Evolutionary conservation across 2,888 invertebrate species (phyloP).

Genomic region (Listrodromus nycthemerus): DNA sequence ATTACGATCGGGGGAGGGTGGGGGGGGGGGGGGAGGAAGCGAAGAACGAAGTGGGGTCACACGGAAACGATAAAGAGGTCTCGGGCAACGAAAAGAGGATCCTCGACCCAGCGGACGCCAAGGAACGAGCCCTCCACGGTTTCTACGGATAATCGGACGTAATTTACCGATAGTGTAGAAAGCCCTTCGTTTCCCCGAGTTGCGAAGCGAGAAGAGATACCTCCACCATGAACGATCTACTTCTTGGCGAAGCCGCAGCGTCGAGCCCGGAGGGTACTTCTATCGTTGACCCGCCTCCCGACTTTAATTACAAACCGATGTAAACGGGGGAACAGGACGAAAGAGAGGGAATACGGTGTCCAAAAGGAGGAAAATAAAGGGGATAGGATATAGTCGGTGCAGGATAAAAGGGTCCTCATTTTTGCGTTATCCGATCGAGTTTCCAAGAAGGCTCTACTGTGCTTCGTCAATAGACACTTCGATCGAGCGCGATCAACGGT

Average conservation of each 20-base stretch:
- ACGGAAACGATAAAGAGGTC: constrained; percentile 56
- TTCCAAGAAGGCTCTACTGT: constrained; percentile 2
- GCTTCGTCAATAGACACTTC: constrained; percentile 18
- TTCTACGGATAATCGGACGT: constrained; percentile 60
- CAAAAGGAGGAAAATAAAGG: constrained; percentile 29
- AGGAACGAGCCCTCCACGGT: constrained; percentile 23
- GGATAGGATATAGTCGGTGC: constrained; percentile 10
- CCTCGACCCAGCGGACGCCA: constrained; percentile 21
- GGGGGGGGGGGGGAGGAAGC: neutral
- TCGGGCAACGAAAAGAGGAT: constrained; percentile 49
- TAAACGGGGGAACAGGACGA: constrained; percentile 40
- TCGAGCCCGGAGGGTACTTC: constrained; percentile 58
- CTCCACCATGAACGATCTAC: constrained; percentile 64
- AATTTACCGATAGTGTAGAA: constrained; percentile 56
- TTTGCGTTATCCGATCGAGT: constrained; percentile 29
- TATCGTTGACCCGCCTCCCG: constrained; percentile 64
- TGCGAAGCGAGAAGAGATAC: constrained; percentile 24
- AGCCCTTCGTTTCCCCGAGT: neutral
- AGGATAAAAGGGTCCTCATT: constrained; percentile 25
- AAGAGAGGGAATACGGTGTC: constrained; percentile 37
- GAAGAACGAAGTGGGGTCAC: constrained; percentile 43
- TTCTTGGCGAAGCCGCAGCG: constrained; percentile 48
- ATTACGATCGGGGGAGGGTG: constrained; percentile 15
- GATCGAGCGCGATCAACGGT: constrained; percentile 26
- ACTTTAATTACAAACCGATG: constrained; percentile 66